Evolutionary conservation across 2,113 vertebrate species (phyloP), one percentile per base, ranked within the genome.

Genomic region (Oreochromis tanganicae): DNA sequence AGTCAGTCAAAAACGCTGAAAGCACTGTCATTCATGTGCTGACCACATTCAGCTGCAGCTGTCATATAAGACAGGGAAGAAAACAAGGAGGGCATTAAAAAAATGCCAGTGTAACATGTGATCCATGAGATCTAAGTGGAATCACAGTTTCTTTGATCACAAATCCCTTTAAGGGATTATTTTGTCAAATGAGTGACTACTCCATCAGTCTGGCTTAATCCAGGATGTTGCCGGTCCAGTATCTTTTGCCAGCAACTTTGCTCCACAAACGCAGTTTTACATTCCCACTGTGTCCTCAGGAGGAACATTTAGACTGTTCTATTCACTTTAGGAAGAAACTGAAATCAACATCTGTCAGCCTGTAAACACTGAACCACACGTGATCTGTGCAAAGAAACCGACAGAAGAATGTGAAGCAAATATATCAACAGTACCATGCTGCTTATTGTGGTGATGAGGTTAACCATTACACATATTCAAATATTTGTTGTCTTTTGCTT

Each of bases 231-330:
- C 56, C 9, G 7, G 56, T 90, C 75, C 66, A 73, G 5, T 4
- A 7, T 85, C 83, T 54, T 71, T 63, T 89, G 89, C 92, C 93
- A 94, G 93, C 91, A 94, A 92, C 84, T 66, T 88, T 75, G 79
- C 87, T 85, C 82, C 56, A 36, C 57, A 54, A 83, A 88, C 29
- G 83, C 92, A 93, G 85, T 86, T 38, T 61, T 27, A 91, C 85
- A 85, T 93, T 94, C 84, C 90, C 63, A 9, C 50, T 17, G 61
- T 78, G 85, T 86, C 89, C 85, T 83, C 87, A 36, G 59, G 83
- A 86, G 86, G 91, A 94, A 84, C 13, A 87, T 88, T 88, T 14
- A 85, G 21, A 86, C 27, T 3, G 14, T 82, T 93, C 91, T 85
- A 68, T 68, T 92, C 86, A 90, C 52, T 79, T 32, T 41, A 46